phyloP scores from a whole-genome alignment of 2,113 vertebrate genomes.

The Dicerorhinus sumatrensis region DNA sequence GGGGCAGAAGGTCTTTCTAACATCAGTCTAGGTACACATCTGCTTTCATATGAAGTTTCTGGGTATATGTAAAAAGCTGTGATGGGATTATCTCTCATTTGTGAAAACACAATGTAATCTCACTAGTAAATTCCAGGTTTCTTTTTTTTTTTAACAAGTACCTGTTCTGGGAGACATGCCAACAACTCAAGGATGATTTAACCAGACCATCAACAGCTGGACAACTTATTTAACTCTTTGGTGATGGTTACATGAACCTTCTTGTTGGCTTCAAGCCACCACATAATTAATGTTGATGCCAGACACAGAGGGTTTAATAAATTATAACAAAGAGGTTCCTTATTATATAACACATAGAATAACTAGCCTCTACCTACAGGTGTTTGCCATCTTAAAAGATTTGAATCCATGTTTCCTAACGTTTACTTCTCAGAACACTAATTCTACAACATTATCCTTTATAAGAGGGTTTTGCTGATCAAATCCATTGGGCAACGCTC shows the following conservation, averaged over 20 bases:
- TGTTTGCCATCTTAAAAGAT: slow-evolving; percentile 4
- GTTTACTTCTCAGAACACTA: neutral
- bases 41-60: neutral
- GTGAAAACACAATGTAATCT: slow-evolving; percentile 74
- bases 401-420: neutral
- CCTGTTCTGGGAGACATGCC: slow-evolving; percentile 82
- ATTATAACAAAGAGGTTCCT: slow-evolving; percentile 31
- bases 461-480: neutral
- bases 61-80: neutral
- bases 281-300: slow-evolving; percentile 53
- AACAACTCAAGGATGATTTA: slow-evolving; percentile 80
- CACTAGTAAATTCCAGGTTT: slow-evolving; percentile 72
- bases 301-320: slow-evolving; percentile 44
- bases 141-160: slow-evolving; percentile 56
- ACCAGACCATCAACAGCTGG: slow-evolving; percentile 82
- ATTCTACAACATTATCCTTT: neutral
- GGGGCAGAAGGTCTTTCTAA: neutral
- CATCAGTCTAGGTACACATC: neutral
- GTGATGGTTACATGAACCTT: slow-evolving; percentile 62
- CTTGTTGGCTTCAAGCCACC: slow-evolving; percentile 17
- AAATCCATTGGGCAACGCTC: neutral
- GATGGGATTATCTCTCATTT: slow-evolving; percentile 66
- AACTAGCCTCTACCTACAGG: neutral
- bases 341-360: neutral
- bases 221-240: slow-evolving; percentile 84